Conservation (phyloP, 2,888 invertebrate species). For the Thyatira batis region DNA sequence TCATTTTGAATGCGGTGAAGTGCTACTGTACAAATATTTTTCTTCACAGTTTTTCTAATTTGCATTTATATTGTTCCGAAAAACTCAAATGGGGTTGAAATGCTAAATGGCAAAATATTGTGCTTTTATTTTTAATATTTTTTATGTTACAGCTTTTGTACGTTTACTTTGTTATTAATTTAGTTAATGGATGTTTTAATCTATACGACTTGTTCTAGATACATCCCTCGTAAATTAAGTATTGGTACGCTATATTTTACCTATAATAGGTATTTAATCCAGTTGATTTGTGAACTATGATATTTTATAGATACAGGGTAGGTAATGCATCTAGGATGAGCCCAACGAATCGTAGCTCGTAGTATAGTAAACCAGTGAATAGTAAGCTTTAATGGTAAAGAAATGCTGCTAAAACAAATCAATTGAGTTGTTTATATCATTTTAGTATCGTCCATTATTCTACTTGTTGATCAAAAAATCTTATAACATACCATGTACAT, state of each 20-base stretch:
- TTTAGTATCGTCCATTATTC: neutral
- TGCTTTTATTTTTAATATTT: neutral
- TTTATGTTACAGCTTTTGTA: constrained; percentile 1
- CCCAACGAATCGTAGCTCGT: constrained; percentile 62
- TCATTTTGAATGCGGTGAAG: neutral
- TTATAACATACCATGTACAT: neutral
- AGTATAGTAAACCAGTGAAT: constrained; percentile 33
- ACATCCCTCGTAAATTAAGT: constrained; percentile 50
- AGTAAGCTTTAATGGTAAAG: constrained; percentile 10
- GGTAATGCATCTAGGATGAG: constrained; percentile 63
- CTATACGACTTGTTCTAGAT: constrained; percentile 52
- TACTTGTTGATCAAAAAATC: neutral
- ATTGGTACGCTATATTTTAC: constrained; percentile 32
- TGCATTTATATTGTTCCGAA: constrained; percentile 5
- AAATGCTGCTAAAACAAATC: neutral
- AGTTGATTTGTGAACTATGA: constrained; percentile 53
- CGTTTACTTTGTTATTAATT: neutral
- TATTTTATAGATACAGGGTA: constrained; percentile 68
- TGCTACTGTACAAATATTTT: constrained; percentile 2
- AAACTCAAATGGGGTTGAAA: neutral
- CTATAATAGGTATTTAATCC: constrained; percentile 15
- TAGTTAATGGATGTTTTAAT: constrained; percentile 22
- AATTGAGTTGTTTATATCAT: neutral
- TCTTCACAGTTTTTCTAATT: neutral
- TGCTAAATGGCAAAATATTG: neutral